Base-by-base conservation (phyloP, 1,140 invertebrate genomes). In the Tachypleus tridentatus region DNA sequence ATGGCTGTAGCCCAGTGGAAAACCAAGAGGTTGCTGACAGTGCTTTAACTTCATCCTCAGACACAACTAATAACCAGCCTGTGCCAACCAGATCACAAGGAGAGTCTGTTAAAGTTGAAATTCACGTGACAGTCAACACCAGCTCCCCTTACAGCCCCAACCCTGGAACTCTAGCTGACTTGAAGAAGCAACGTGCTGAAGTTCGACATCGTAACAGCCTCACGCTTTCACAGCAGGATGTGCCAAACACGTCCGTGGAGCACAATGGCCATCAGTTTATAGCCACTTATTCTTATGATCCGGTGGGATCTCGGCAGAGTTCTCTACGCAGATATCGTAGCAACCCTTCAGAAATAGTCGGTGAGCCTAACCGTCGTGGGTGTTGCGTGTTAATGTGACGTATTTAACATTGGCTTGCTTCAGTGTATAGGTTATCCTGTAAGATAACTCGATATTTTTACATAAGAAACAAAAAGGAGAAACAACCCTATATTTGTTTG, bases 151-250 rank as follows among this genome's bases (percentile, higher is more conserved):
- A 72, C 73, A 64, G 64, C 29, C 60, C 64, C 4, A 63, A 69
- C 10, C 74, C 76, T 6, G 76, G 80, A 64, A 92, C 90, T 49
- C 82, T 94, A 67, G 87, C 89, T 51, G 91, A 94, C 77, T 79
- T 94, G 73, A 94, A 94, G 78, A 92, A 92, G 73, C 89, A 93
- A 74, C 81, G 91, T 66, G 84, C 89, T 8, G 70, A 70, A 54
- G 57, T 72, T 60, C 56, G 71, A 9, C 67, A 71, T 57, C 60
- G 70, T 9, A 68, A 64, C 49, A 71, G 67, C 49, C 52, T 62
- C 29, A 65, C 57, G n/a, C 60, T 6, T 49, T 60, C 61, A 47
- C 7, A 49, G 47, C 48, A 49, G 53, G 64, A 65, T 11, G 47
- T 58, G 7, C 63, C 63, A 48, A 59, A 60, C 10, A 65, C 64